Evolutionary conservation across 1,140 invertebrate genomes (phyloP).

Genomic region (Drosophila varians): DNA sequence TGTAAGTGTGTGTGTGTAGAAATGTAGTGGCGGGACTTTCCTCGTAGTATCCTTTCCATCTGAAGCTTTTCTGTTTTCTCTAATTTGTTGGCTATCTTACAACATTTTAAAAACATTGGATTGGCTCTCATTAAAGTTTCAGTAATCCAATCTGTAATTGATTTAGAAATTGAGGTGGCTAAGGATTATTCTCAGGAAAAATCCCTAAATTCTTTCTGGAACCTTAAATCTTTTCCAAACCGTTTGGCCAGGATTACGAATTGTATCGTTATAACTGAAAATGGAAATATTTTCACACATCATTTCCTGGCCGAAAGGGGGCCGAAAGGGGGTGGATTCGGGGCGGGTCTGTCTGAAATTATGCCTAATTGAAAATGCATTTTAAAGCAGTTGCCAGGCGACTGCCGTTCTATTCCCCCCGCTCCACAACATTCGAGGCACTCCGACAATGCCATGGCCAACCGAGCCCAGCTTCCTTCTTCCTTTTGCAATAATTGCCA

Average conservation of each 20-base stretch:
- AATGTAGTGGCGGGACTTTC: conserved; percentile 9
- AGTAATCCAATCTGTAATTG: not conserved
- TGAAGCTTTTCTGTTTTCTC: conserved; percentile 16
- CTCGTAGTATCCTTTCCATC: not conserved
- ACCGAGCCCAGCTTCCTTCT: conserved; percentile 42
- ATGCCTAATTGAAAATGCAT: conserved; percentile 78
- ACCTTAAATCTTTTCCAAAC: not conserved
- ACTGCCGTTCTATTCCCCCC: conserved; percentile 20
- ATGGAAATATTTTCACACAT: conserved; percentile 45
- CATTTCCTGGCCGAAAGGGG: conserved; percentile 10
- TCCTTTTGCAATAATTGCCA: conserved; percentile 47
- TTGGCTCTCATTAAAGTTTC: conserved; percentile 21
- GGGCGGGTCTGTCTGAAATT: conserved; percentile 55
- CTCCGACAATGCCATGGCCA: conserved; percentile 62
- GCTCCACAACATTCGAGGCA: conserved; percentile 2
- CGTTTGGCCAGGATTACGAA: not conserved
- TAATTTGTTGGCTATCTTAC: conserved; percentile 24
- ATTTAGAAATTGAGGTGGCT: not conserved
- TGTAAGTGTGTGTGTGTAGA: not conserved
- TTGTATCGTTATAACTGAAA: not conserved
- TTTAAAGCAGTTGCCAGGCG: conserved; percentile 63
- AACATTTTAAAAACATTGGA: conserved; percentile 9
- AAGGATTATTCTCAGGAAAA: not conserved
- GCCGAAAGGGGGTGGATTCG: not conserved
- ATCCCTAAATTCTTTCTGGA: not conserved